Evolutionary conservation across 1,140 invertebrate species (phyloP), one percentile per base, ranked within the genome.

Genomic region (Dendroctonus valens): DNA sequence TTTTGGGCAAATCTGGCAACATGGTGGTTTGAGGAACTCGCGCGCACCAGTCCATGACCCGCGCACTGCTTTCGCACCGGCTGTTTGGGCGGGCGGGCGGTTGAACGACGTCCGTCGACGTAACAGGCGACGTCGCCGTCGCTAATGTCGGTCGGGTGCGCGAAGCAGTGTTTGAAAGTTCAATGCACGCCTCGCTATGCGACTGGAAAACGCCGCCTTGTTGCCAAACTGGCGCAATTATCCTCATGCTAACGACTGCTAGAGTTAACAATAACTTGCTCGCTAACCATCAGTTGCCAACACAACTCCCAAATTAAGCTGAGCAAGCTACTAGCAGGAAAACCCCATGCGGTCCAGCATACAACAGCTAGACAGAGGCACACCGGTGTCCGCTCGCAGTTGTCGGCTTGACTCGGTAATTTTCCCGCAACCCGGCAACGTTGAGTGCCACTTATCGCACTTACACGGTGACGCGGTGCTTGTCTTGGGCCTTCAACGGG

Each of bases 401-500:
- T 26, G 1, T 26, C 26, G 26, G 26, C 1, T 26, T 26, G 26
- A 26, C 26, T 26, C 26, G 26, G 1, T 26, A 26, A 26, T 26
- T 26, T 26, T 26, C 26, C 26, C 26, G 26, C 26, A 26, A 26
- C 3, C 26, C 26, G 46, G 63, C 63, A 65, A 65, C 63, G 26
- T 14, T 38, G 62, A 12, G 42, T 40, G 40, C 48, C 41, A 58
- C 63, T 65, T 65, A 65, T 65, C 63, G 63, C 63, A 59, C 63
- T 65, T 65, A 50, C 11, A 59, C 63, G 26, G n/a, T 50, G 63
- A 58, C 63, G 55, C 63, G 63, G 63, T 65, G 54, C 63, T 65
- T 50, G 63, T 52, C 63, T 64, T 58, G 54, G 61, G 62, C 61
- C 65, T 64, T 68, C 64, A 63, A 67, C 69, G 69, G 58, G 63